Base-by-base conservation (phyloP, 2,113 vertebrate species). In the Camarhynchus parvulus region DNA sequence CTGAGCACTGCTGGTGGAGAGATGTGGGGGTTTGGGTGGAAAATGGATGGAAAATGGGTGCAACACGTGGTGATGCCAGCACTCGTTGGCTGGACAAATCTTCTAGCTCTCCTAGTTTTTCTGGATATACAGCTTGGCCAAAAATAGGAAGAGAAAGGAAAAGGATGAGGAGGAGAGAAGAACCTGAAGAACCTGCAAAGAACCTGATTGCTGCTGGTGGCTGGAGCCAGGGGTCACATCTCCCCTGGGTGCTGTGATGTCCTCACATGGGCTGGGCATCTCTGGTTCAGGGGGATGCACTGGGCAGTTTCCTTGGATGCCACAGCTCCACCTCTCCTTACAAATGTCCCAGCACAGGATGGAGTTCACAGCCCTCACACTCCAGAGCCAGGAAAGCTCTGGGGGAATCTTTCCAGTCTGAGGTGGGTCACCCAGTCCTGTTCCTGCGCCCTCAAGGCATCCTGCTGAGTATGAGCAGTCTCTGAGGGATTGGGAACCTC, bases 41-140 rank as follows among this genome's bases (percentile, higher is more conserved):
- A 63, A 53, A 56, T 7, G 46, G 14, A 5, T 24, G 47, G 56
- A 5, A 63, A 67, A 49, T 9, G 50, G 14, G 24, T 37, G 35
- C 11, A 12, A 9, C 6, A 3, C 2, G 1, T 1, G 5, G 15
- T 55, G 39, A 17, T 74, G 33, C 12, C 2, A 0, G 25, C 15
- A 21, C 7, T 7, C 0, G 0, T 28, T 20, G 37, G 42, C 20
- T 58, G 56, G 23, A 21, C 6, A 17, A 55, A 87, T 14, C 24
- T 30, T 68, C 44, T 13, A 33, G 59, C 30, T 35, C 49, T 44
- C 25, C 39, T 30, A 10, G 8, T 9, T 22, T 24, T 61, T 42
- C 25, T 73, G 73, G 18, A 17, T 61, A 2, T 4, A 9, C 4
- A 74, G 23, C 9, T 55, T 41, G 31, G 46, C 20, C 41, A 66